Evolutionary conservation across 2,888 invertebrate species (phyloP), one percentile per base, ranked within the genome.

Genomic region (Polylopha cassiicola): DNA sequence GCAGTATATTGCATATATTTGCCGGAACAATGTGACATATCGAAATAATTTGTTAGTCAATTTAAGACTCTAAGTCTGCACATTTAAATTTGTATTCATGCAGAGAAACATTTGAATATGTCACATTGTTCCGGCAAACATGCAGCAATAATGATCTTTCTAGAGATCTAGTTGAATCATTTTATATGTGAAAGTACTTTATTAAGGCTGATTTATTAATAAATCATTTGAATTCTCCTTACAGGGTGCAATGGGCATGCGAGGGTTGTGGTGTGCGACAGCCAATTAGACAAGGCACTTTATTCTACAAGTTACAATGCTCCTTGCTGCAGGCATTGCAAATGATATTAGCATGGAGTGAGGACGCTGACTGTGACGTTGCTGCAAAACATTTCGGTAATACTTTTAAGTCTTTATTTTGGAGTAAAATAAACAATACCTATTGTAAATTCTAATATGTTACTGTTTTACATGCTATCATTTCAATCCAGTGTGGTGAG

Each of bases 321-420:
- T 88, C 88, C 38, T 73, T 91, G 30, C 78, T 88, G 44, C 87
- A 88, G 58, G 80, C 87, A 24, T 67, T 91, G 41, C 88, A 89
- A 61, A 70, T 89, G 6, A 86, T 90, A 37, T 64, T 90, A 22
- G 90, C 89, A 0, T 91, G 91, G 91, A 88, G 89, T 65, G 89
- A 90, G 53, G 87, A 88, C 61, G 85, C 86, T n/a, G 87, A 89
- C 20, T 60, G 74, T 4, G 78, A 79, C 33, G 54, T 72, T 14
- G 81, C 86, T 23, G 84, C 87, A 8, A 73, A 78, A 47, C 73
- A 87, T 54, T 85, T 90, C 68, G 87, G 91, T 90, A 70, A 56
- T n/a, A 47, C 18, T 11, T 48, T 37, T 22, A 27, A 14, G 7
- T 8, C 15, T 21, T 21, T 5, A 23, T n/a, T 9, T 23, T 6